Conservation (phyloP, 2,113 vertebrate species). For the Dolichotis patagonum region DNA sequence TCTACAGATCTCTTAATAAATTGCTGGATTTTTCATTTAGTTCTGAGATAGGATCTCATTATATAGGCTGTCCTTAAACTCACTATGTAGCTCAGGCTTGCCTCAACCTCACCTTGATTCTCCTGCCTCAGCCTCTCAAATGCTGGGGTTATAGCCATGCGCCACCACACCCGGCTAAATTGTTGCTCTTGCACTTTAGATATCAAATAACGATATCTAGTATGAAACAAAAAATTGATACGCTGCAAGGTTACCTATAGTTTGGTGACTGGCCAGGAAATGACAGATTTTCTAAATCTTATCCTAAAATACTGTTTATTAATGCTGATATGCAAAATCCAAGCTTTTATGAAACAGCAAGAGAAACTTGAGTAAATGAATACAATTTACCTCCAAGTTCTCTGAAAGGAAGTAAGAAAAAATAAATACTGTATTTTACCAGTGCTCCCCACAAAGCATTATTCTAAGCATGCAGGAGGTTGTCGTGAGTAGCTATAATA, state of each 20-base stretch:
- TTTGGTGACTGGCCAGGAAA: conserved; percentile 77
- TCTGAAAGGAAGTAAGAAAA: conserved; percentile 84
- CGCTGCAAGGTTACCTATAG: conserved; percentile 81
- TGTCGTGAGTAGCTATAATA: conserved; percentile 81
- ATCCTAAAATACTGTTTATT: conserved; percentile 82
- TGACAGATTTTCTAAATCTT: conserved; percentile 78
- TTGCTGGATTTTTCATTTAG: conserved; percentile 55
- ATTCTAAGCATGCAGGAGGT: conserved; percentile 78
- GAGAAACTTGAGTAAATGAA: conserved; percentile 81
- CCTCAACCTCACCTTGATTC: not conserved
- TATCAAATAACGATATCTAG: conserved; percentile 81
- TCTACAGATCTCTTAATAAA: conserved; percentile 74
- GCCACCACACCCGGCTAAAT: not conserved
- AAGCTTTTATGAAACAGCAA: conserved; percentile 83
- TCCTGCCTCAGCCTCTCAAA: not conserved
- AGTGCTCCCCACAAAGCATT: conserved; percentile 81
- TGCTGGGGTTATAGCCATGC: not conserved
- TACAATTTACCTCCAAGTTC: conserved; percentile 84
- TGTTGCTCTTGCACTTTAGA: conserved; percentile 79
- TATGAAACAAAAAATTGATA: conserved; percentile 80
- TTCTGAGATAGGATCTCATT: not conserved
- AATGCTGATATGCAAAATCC: conserved; percentile 82
- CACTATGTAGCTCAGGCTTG: not conserved
- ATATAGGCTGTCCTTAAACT: not conserved
- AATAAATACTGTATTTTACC: conserved; percentile 84